Evolutionary conservation across 2,113 vertebrate genomes (phyloP).

Genomic region (Oncorhynchus gorbuscha): DNA sequence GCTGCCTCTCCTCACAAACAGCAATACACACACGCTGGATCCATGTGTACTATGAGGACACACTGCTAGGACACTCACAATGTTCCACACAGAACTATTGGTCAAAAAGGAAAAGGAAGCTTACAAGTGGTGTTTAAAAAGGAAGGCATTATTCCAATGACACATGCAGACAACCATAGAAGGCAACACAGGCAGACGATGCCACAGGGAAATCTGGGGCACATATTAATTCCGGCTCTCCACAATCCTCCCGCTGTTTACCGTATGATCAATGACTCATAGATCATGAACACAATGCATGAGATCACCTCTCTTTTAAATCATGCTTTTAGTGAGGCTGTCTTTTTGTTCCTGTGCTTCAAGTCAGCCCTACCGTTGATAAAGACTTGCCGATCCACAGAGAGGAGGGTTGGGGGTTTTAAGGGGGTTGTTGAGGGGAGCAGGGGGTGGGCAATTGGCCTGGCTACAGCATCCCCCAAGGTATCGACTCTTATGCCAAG

Average conservation of each 20-base stretch:
- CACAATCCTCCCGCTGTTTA: conserved; percentile 20
- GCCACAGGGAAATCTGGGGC: conserved; percentile 13
- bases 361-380: conserved; percentile 49
- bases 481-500: conserved; percentile 71
- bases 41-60: background rate
- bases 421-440: conserved; percentile 52
- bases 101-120: background rate
- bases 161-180: conserved; percentile 21
- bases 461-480: conserved; percentile 61
- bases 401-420: conserved; percentile 40
- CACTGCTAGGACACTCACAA: too few species aligned
- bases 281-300: conserved; percentile 35
- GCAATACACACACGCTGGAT: conserved; percentile 1
- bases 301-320: conserved; percentile 35
- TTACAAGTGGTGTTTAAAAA: conserved; percentile 24
- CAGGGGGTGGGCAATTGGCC: conserved; percentile 72
- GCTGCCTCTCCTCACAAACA: background rate
- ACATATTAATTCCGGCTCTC: conserved; percentile 27
- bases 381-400: conserved; percentile 53
- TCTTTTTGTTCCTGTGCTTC: conserved; percentile 40
- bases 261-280: conserved; percentile 28
- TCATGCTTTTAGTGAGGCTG: conserved; percentile 32
- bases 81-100: conserved; percentile 15
- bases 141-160: conserved; percentile 20
- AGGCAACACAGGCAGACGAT: conserved; percentile 10